Evolutionary conservation across 2,113 vertebrate species (phyloP).

Genomic region (Pterocles orientalis): DNA sequence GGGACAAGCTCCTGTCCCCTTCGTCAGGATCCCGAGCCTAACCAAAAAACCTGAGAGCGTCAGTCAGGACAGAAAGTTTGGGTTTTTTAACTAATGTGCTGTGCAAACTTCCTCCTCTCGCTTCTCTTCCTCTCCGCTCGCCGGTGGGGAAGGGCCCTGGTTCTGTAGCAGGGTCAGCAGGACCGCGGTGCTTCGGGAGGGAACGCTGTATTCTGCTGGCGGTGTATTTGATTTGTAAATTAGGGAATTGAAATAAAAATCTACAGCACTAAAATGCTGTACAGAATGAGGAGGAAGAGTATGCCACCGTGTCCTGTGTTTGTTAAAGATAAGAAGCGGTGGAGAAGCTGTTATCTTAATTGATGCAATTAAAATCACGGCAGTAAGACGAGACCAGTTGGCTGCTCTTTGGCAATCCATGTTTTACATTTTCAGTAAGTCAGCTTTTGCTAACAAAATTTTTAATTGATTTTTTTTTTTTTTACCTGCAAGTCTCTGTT

Average conservation of each 20-base stretch:
- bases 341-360: neutral
- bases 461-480: neutral
- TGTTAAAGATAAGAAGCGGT: neutral
- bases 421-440: neutral
- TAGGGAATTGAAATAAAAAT: neutral
- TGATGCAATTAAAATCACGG: neutral
- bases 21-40: neutral
- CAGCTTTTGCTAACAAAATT: neutral
- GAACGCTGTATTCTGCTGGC: rapidly evolving
- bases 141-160: neutral
- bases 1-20: neutral
- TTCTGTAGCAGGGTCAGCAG: neutral
- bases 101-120: neutral
- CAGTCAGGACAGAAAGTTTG: neutral
- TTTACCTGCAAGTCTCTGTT: neutral
- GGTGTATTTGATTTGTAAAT: neutral
- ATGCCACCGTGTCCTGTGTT: neutral
- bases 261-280: neutral
- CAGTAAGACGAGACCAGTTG: neutral
- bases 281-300: neutral
- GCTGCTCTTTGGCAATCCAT: neutral
- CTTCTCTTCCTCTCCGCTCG: neutral
- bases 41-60: neutral
- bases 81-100: neutral
- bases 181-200: rapidly evolving